Conservation (phyloP, 2,797 vertebrate genomes). For the Falco concolor region DNA sequence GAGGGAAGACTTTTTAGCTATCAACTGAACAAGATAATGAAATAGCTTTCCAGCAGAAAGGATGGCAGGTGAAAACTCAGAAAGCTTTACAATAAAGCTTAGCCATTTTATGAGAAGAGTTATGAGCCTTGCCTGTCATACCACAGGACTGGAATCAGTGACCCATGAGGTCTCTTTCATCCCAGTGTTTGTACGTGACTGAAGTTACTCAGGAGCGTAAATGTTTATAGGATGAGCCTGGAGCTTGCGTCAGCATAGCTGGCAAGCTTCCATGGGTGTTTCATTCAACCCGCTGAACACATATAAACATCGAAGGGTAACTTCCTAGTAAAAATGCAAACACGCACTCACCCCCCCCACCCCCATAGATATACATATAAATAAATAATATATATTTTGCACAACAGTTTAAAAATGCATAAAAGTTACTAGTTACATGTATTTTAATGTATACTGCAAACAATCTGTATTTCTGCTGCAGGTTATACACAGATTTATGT, state of each 20-base stretch:
- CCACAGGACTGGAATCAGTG: neutral
- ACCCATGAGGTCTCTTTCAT: neutral
- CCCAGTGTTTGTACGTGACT: constrained; percentile 13
- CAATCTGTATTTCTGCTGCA: neutral
- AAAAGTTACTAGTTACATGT: neutral
- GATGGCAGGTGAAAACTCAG: neutral
- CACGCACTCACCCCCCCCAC: no score
- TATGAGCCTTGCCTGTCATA: neutral
- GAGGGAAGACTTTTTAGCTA: neutral
- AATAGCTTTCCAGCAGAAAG: neutral
- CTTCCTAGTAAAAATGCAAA: neutral
- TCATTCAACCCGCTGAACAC: neutral
- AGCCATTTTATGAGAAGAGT: neutral
- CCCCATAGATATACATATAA: no score
- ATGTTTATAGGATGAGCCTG: constrained; percentile 41
- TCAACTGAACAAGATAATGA: neutral
- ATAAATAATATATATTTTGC: accelerated
- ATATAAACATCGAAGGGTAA: neutral
- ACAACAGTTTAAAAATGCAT: neutral
- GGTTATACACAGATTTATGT: neutral
- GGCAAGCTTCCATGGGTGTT: neutral
- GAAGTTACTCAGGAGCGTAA: constrained; percentile 25
- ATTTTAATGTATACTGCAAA: neutral
- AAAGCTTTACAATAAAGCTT: neutral
- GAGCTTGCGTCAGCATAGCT: constrained; percentile 26